phyloP scores from a whole-genome alignment of 2,888 invertebrate species.

The Tuta absoluta region DNA sequence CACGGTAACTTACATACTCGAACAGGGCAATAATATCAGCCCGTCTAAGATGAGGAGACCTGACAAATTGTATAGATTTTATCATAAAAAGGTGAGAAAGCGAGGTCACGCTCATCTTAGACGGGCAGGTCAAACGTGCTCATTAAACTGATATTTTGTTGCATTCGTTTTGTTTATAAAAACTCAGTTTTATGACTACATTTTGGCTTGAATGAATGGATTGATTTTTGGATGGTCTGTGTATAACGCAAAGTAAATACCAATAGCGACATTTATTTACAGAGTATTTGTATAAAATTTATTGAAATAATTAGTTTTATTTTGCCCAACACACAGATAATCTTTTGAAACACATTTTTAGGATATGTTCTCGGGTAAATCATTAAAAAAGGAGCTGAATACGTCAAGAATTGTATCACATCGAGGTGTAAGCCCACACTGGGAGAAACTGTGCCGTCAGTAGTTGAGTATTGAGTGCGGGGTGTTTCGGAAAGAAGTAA shows the following conservation, averaged over 20 bases:
- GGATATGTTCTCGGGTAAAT: neutral
- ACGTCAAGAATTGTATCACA: neutral
- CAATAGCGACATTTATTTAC: too few relatives aligned
- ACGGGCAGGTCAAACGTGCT: neutral
- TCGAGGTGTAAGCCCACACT: constrained; percentile 18
- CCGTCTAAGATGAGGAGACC: too few relatives aligned
- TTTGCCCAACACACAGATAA: neutral
- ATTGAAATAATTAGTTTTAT: neutral
- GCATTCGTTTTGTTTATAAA: neutral
- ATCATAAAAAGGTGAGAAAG: too few relatives aligned
- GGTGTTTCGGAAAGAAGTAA: constrained; percentile 5
- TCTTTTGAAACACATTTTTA: neutral
- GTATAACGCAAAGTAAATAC: neutral
- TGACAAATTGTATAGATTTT: too few relatives aligned
- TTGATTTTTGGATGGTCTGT: neutral
- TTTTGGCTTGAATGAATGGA: neutral
- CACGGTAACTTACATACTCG: neutral
- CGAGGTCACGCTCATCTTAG: too few relatives aligned
- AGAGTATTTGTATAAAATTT: too few relatives aligned
- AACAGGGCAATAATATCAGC: neutral
- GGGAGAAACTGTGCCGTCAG: constrained; percentile 11
- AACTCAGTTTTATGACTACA: neutral
- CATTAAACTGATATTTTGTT: neutral
- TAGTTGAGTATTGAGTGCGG: constrained; percentile 5
- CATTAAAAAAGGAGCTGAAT: neutral